A percentile compares a stretch with the other conserved stretches of the same genome.
These are phyloP conservation scores for Peromyscus aztecus DNA, from an alignment of 2,797 vertebrate species.

Conservation along the genomic window DNA sequence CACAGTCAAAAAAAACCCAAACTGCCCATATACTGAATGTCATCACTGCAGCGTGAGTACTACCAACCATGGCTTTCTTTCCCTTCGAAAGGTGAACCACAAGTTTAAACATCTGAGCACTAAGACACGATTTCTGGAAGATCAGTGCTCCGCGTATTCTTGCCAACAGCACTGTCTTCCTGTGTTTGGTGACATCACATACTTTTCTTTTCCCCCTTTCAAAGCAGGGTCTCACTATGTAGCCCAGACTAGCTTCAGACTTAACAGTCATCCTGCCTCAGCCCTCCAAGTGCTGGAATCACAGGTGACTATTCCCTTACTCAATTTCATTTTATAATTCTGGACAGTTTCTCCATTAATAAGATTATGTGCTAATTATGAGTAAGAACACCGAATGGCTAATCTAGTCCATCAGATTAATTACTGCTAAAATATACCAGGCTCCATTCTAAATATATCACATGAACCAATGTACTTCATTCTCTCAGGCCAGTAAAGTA, in stretches of 20 bases:
- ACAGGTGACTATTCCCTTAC: neutral
- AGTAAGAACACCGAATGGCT: neutral
- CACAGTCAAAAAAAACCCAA: conserved; percentile 42
- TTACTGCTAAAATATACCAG: neutral
- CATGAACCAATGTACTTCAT: conserved; percentile 37
- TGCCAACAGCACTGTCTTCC: neutral
- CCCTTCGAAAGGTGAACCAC: conserved; percentile 38
- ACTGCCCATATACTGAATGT: neutral
- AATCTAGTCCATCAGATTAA: neutral
- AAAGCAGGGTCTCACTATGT: no score
- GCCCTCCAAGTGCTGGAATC: neutral
- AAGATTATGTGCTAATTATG: neutral
- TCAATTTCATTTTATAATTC: neutral
- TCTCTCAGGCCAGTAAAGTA: neutral
- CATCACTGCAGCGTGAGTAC: neutral
- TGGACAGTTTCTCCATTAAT: neutral
- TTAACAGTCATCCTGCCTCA: neutral
- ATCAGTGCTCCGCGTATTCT: neutral
- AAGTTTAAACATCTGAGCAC: neutral
- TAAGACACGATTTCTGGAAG: neutral
- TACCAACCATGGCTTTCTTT: neutral
- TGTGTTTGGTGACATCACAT: neutral
- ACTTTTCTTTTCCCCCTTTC: neutral
- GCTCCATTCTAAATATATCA: conserved; percentile 36
- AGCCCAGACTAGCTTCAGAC: neutral